Evolutionary conservation across 2,797 vertebrate species (phyloP).

Genomic region (Echeneis naucrates): DNA sequence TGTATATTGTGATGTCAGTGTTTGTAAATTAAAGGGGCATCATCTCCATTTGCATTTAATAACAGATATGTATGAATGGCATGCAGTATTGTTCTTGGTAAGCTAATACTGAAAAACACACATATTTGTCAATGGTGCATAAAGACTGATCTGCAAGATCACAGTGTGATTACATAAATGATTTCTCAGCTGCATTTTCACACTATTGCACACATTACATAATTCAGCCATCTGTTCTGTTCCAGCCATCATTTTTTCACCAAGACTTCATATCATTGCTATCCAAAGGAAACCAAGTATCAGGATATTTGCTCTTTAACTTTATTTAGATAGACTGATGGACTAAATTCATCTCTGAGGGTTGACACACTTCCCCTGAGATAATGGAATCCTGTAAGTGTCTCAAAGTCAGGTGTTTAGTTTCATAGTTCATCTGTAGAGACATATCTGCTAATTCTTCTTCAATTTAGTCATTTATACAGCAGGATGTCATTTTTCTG

Average conservation of each 20-base stretch:
- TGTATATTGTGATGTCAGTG: not conserved
- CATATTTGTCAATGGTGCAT: constrained; percentile 11
- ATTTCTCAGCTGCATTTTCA: constrained; percentile 31
- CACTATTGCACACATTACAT: constrained; percentile 30
- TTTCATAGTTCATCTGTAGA: not conserved
- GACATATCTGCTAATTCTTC: not conserved
- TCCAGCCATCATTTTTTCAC: constrained; percentile 3
- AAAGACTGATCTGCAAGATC: constrained; percentile 1
- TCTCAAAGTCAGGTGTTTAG: not conserved
- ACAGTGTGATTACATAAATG: not conserved
- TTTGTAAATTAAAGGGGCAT: not conserved
- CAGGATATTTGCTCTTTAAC: not conserved
- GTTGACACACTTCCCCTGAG: not conserved
- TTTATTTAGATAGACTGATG: not conserved
- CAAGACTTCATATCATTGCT: not conserved
- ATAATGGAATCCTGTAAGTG: not conserved
- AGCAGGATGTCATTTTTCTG: not conserved
- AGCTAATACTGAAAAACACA: constrained; percentile 6
- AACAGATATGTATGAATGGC: not conserved
- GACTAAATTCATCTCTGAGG: not conserved
- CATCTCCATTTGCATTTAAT: not conserved
- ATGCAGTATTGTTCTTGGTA: not conserved
- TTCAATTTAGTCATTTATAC: constrained; percentile 6
- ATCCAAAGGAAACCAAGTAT: constrained; percentile 1
- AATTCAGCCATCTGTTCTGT: constrained; percentile 41